Conservation (phyloP, 2,888 invertebrate species). For the Drosophila nr. perissopoda region DNA sequence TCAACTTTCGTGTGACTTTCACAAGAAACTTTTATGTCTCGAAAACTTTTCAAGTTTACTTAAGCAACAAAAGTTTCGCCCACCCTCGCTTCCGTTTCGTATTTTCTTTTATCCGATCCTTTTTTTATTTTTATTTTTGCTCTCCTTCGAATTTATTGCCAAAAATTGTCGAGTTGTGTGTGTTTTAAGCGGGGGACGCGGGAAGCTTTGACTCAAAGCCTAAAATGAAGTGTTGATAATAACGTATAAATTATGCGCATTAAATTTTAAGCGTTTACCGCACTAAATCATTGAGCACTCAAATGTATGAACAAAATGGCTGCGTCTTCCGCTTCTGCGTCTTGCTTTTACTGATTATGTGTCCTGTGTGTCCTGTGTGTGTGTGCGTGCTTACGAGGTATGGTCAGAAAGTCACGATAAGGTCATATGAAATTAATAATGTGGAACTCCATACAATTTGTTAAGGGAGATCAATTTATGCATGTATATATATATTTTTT, state of each 20-base stretch:
- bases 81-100: slow-evolving; percentile 30
- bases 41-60: slow-evolving; percentile 78
- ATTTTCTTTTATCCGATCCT: slow-evolving; percentile 12
- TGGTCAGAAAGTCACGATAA: slow-evolving; percentile 1
- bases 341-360: background rate
- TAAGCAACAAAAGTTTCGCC: slow-evolving; percentile 74
- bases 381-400: slow-evolving; percentile 23
- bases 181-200: slow-evolving; percentile 2
- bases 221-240: slow-evolving; percentile 73
- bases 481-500: background rate
- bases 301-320: slow-evolving; percentile 49
- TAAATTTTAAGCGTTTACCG: slow-evolving; percentile 58
- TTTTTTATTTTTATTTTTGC: slow-evolving; percentile 2
- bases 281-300: slow-evolving; percentile 57
- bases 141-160: slow-evolving; percentile 69
- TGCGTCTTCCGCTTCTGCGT: slow-evolving; percentile 17
- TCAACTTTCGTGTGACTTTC: slow-evolving; percentile 79
- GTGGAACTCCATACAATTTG: background rate
- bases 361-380: background rate
- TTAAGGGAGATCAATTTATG: background rate
- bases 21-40: slow-evolving; percentile 79
- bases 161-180: slow-evolving; percentile 44
- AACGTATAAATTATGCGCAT: slow-evolving; percentile 76
- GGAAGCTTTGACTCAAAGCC: slow-evolving; percentile 22
- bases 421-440: background rate